Conservation (phyloP, 2,113 vertebrate species). For the Etheostoma spectabile region DNA sequence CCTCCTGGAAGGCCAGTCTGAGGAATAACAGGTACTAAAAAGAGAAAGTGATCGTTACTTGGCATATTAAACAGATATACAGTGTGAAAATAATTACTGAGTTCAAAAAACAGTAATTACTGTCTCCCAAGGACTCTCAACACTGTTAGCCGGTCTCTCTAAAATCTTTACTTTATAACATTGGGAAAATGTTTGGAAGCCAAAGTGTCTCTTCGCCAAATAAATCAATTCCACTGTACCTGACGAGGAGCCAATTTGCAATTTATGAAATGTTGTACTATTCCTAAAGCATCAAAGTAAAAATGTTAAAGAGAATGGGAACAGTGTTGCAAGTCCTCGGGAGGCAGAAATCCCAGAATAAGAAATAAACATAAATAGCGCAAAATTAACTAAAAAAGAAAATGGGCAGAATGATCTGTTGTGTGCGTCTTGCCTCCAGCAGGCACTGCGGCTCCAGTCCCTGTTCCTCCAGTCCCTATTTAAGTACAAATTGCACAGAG, state of each 20-base stretch:
- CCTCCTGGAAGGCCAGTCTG: slow-evolving; percentile 84
- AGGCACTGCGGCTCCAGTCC: slow-evolving; percentile 65
- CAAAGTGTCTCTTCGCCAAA: slow-evolving; percentile 4
- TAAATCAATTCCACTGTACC: background rate
- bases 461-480: slow-evolving; percentile 64
- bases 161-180: slow-evolving; percentile 5
- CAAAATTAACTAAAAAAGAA: background rate
- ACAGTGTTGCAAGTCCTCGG: background rate
- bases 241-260: slow-evolving; percentile 2
- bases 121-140: background rate
- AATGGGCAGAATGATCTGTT: background rate
- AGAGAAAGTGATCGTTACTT: slow-evolving; percentile 30
- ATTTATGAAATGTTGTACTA: slow-evolving; percentile 3
- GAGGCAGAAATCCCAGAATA: slow-evolving; percentile 5
- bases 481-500: slow-evolving; percentile 7
- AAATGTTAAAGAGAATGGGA: background rate
- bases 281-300: slow-evolving; percentile 4
- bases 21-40: slow-evolving; percentile 81
- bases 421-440: slow-evolving; percentile 66
- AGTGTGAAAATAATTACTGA: slow-evolving; percentile 19
- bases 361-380: background rate
- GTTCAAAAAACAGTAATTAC: slow-evolving; percentile 39
- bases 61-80: slow-evolving; percentile 17
- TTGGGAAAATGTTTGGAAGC: background rate
- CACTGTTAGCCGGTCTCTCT: background rate